Evolutionary conservation across 2,113 vertebrate species (phyloP), one percentile per base, ranked within the genome.

Genomic region (Dipodomys ordii): DNA sequence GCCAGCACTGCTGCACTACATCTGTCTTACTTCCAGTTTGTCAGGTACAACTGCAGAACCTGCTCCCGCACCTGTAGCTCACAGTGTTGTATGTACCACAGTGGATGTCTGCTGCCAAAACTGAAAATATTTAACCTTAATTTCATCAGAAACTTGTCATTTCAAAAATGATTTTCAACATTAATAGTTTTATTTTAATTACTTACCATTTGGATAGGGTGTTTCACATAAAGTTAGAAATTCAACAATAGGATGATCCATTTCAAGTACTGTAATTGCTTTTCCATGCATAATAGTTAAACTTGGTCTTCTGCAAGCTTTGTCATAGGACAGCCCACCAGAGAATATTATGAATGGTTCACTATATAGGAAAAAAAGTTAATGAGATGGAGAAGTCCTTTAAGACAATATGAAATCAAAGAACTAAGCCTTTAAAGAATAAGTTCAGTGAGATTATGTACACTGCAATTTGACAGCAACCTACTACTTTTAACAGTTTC

Each of bases 271-370:
- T 53, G 99, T 99, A 97, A 99, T 99, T 93, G 99, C 99, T 97
- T 99, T 99, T 95, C 99, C 99, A 95, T 99, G 99, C 99, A 99
- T 99, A 97, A 99, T 99, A 93, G 99, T 99, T 97, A 99, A 98
- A 84, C 99, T 99, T 35, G 99, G 99, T 97, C 99, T 99, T 96
- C 99, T 98, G 91, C 99, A 99, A 28, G 99, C 98, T 95, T 99
- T 99, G 97, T 99, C 99, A 83, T 99, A 99, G 3, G 99, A 99
- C 87, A 99, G 93, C 72, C 99, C 99, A 65, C 99, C 99, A 90
- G 99, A 99, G 98, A 99, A 99, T 97, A 99, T 98, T 91, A 99
- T 98, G 96, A 99, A 99, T 76, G 99, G 99, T 86, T 99, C 99
- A 84, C 99, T 99, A 96, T 4, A 96, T 89, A 89, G 93, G 95